Percentiles rank a stretch among this genome's conserved stretches.
Evolutionary conservation across 2,113 vertebrate genomes (phyloP).

Genomic region (Brevimyrus niger): DNA sequence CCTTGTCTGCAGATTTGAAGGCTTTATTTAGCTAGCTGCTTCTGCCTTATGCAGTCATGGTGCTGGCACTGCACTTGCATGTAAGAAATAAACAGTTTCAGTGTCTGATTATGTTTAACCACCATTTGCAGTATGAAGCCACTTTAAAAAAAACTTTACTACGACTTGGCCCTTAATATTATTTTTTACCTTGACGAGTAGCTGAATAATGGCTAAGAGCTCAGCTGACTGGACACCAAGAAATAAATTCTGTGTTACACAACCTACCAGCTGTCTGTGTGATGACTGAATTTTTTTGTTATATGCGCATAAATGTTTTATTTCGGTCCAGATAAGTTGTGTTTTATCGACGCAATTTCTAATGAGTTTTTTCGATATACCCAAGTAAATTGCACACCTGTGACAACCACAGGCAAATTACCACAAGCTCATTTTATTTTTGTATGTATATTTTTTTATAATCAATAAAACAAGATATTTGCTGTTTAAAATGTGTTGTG

Average conservation of each 20-base stretch:
- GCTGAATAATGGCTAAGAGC: background rate
- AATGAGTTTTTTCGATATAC: background rate
- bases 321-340: background rate
- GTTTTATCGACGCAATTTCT: background rate
- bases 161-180: no score
- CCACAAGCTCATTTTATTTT: background rate
- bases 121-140: background rate
- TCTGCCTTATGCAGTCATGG: background rate
- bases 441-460: background rate
- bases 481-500: background rate
- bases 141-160: background rate
- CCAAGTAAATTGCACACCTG: background rate
- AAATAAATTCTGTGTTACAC: background rate
- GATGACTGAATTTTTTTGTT: background rate
- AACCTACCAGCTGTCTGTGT: background rate
- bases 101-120: background rate
- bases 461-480: background rate
- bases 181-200: background rate
- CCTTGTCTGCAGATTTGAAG: background rate
- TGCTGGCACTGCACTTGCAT: background rate
- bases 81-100: background rate
- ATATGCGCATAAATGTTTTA: background rate
- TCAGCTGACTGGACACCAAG: background rate
- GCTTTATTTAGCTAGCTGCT: background rate
- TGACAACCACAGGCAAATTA: background rate